These are phyloP conservation scores for Drosophila nigricruria DNA, from an alignment of 2,888 invertebrate genomes.

Conservation along the genomic window DNA sequence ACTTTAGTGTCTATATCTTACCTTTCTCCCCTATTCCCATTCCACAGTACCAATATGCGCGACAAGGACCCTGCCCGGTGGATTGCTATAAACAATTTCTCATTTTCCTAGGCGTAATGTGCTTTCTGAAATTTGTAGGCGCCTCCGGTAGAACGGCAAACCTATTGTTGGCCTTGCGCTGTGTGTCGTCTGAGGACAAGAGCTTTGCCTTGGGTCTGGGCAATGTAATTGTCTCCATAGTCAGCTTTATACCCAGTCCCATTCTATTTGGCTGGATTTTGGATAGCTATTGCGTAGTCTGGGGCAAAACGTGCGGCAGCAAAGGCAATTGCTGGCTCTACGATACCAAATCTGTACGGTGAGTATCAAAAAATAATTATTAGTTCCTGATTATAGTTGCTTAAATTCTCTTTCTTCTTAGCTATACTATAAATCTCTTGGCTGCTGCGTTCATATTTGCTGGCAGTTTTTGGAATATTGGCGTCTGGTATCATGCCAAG, in stretches of 20 bases:
- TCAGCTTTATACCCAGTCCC: constrained; percentile 90
- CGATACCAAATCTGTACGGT: constrained; percentile 87
- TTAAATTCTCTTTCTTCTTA: constrained; percentile 86
- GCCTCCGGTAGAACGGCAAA: constrained; percentile 87
- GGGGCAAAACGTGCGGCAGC: constrained; percentile 90
- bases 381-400: constrained; percentile 86
- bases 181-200: constrained; percentile 89
- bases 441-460: constrained; percentile 88
- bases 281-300: constrained; percentile 88
- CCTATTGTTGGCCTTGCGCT: constrained; percentile 87
- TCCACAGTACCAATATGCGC: constrained; percentile 47
- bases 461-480: constrained; percentile 88
- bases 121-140: constrained; percentile 86
- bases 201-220: constrained; percentile 89
- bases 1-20: neutral
- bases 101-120: constrained; percentile 86
- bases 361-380: neutral
- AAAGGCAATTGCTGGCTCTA: constrained; percentile 91
- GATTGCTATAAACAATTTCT: constrained; percentile 87
- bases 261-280: constrained; percentile 90
- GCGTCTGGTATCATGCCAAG: constrained; percentile 89
- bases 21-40: neutral
- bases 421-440: constrained; percentile 85
- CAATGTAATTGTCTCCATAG: constrained; percentile 88
- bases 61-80: constrained; percentile 86